These are phyloP conservation scores for Bactericera cockerelli DNA, from an alignment of 1,140 invertebrate species.

Conservation along the genomic window DNA sequence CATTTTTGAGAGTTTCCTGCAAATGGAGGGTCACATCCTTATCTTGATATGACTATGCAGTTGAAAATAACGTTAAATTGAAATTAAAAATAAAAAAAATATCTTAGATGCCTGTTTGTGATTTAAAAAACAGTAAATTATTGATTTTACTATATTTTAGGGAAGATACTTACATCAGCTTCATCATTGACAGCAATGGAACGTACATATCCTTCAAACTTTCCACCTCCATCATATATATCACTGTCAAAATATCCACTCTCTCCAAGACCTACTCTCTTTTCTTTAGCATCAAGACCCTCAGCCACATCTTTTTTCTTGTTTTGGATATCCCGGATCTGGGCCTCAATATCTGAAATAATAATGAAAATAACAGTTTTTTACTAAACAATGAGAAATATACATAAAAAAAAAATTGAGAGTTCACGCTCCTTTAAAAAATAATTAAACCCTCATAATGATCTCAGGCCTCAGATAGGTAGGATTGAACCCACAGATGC, in stretches of 20 bases:
- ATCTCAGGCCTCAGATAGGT: too few species aligned
- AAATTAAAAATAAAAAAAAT: too few species aligned
- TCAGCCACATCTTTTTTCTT: conserved; percentile 59
- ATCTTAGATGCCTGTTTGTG: too few species aligned
- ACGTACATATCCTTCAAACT: conserved; percentile 87
- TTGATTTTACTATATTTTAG: too few species aligned
- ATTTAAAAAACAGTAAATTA: too few species aligned
- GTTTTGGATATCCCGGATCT: conserved; percentile 76
- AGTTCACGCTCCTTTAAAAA: too few species aligned
- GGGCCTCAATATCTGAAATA: conserved; percentile 81
- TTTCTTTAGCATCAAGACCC: conserved; percentile 33
- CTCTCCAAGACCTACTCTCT: conserved; percentile 72
- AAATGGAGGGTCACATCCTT: too few species aligned
- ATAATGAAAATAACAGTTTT: conserved; percentile 12
- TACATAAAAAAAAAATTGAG: background rate
- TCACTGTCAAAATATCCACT: conserved; percentile 83
- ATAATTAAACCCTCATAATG: too few species aligned
- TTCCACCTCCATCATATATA: conserved; percentile 71
- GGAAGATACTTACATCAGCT: conserved; percentile 48
- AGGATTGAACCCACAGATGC: too few species aligned
- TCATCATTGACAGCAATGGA: conserved; percentile 91
- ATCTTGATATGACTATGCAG: too few species aligned
- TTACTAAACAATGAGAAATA: conserved; percentile 12
- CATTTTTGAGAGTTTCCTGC: too few species aligned
- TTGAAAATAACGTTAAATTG: too few species aligned